These are phyloP conservation scores for Strongylocentrotus purpuratus DNA, from an alignment of 35 echinoderm and acorn worm genomes.

Conservation along the genomic window DNA sequence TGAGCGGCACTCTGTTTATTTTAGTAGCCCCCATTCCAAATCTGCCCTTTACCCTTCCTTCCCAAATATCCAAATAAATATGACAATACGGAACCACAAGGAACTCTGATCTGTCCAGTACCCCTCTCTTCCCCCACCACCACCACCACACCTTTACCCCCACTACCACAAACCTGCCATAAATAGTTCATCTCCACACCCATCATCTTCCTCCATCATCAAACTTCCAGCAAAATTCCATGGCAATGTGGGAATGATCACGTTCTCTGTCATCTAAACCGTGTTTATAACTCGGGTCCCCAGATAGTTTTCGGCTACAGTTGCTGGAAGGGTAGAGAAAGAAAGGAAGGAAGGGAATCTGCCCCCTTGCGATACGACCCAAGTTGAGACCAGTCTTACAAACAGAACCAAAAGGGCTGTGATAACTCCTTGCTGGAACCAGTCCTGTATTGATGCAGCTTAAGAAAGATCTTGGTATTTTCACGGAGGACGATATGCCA, in stretches of 20 bases:
- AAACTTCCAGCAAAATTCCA: not conserved
- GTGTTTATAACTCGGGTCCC: not conserved
- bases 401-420: not conserved
- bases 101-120: not conserved
- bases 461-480: not conserved
- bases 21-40: not conserved
- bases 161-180: not conserved
- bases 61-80: not conserved
- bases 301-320: not conserved
- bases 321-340: not conserved
- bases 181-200: not conserved
- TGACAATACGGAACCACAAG: not conserved
- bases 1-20: not conserved
- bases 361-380: not conserved
- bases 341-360: not conserved
- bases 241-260: not conserved
- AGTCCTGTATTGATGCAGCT: not conserved
- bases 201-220: not conserved
- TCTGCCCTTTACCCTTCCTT: not conserved
- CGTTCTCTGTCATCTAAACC: not conserved
- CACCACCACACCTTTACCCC: too few relatives aligned
- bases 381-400: not conserved
- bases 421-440: not conserved
- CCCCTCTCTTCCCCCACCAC: not conserved
- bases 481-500: not conserved